These are phyloP conservation scores for Caradrina kadenii DNA, from an alignment of 2,888 invertebrate genomes.

Conservation along the genomic window DNA sequence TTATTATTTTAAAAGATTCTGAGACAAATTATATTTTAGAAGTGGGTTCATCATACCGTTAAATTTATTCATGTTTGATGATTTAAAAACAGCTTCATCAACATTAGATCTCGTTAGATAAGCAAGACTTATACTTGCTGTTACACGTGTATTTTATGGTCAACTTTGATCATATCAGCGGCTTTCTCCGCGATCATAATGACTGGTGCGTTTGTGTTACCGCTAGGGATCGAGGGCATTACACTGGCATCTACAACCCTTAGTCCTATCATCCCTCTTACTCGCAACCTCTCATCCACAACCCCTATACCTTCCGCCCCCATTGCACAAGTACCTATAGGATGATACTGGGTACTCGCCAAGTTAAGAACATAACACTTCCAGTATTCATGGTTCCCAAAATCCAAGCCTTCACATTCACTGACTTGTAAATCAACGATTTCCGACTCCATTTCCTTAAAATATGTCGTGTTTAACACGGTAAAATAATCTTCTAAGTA, in stretches of 20 bases:
- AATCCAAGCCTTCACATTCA: slow-evolving; percentile 64
- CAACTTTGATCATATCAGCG: slow-evolving; percentile 95
- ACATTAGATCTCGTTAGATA: no score
- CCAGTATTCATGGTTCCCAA: slow-evolving; percentile 73
- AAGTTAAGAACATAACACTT: slow-evolving; percentile 70
- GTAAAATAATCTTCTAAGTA: slow-evolving; percentile 68
- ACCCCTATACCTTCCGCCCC: slow-evolving; percentile 72
- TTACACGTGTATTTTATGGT: slow-evolving; percentile 84
- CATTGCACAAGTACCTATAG: slow-evolving; percentile 77
- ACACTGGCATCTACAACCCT: slow-evolving; percentile 95
- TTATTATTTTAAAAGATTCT: background rate
- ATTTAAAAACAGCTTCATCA: no score
- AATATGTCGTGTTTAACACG: slow-evolving; percentile 69
- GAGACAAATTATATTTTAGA: background rate
- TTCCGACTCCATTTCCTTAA: slow-evolving; percentile 64
- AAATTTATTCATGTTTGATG: background rate
- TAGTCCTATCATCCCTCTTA: slow-evolving; percentile 89
- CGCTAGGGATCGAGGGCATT: slow-evolving; percentile 95
- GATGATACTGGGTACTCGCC: slow-evolving; percentile 91
- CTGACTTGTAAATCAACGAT: slow-evolving; percentile 60
- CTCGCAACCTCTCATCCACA: slow-evolving; percentile 74
- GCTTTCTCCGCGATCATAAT: slow-evolving; percentile 96
- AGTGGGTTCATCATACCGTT: background rate
- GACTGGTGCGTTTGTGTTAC: slow-evolving; percentile 95
- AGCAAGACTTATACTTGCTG: background rate